Evolutionary conservation across 2,797 vertebrate genomes (phyloP), one percentile per base, ranked within the genome.

Genomic region (Astyanax mexicanus): DNA sequence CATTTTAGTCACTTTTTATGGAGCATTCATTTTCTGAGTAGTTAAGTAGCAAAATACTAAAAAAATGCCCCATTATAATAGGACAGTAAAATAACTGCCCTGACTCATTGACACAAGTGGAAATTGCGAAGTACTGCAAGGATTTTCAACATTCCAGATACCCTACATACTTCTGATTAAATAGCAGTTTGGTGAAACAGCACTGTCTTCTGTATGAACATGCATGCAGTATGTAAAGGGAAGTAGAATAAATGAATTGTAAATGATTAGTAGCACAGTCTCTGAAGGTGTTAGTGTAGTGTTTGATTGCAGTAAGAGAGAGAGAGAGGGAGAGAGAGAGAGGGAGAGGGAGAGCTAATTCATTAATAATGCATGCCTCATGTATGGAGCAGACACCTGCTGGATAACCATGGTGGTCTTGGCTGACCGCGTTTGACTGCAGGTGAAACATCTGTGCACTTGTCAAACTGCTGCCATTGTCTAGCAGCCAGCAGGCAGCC

Each of bases 391-490:
- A 72, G 81, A 82, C 82, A 83, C 80, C 80, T 82, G 78, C 70
- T 80, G 82, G 49, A 68, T 69, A 74, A 77, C 58, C 72, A 42
- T 37, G 67, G 61, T 80, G 70, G 84, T 80, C 75, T 79, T 79
- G 81, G 82, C 72, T 80, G 80, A 83, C 75, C 70, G 64, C 65
- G 17, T 64, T 64, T 67, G 69, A 78, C 78, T 45, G 57, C 75
- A 80, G 64, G 80, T 82, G 69, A 82, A 83, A 85, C 84, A 82
- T 85, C 84, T 80, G 84, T 75, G 75, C 45, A 32, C 60, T 76
- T 61, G 37, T 71, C 74, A 65, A 57, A 72, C 67, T 77, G 65
- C 55, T 74, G 49, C 72, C 29, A 61, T 75, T 69, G 52, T 72
- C 32, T 62, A 57, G 64, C 47, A 72, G 67, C 75, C 72, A 78